phyloP scores from a whole-genome alignment of 2,888 invertebrate species.

The Rhyacophila evoluta region DNA sequence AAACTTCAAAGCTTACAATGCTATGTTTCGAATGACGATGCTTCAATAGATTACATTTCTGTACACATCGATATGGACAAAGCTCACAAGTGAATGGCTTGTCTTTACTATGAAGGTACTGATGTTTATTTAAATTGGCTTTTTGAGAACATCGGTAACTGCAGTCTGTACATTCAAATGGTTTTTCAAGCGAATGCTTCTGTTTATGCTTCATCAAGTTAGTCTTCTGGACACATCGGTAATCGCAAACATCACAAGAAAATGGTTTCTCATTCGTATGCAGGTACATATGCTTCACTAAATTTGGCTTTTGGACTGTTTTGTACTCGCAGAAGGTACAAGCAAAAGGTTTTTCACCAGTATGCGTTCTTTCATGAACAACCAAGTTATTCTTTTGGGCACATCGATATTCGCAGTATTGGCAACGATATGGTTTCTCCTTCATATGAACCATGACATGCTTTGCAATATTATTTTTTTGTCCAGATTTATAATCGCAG shows the following conservation, averaged over 20 bases:
- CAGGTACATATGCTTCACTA: slow-evolving; percentile 69
- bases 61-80: slow-evolving; percentile 65
- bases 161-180: slow-evolving; percentile 60
- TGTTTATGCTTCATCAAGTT: slow-evolving; percentile 68
- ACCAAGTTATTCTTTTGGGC: slow-evolving; percentile 69
- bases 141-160: slow-evolving; percentile 52
- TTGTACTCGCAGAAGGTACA: slow-evolving; percentile 68
- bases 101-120: slow-evolving; percentile 61
- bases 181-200: slow-evolving; percentile 65
- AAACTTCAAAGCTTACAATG: not conserved
- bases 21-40: slow-evolving; percentile 65
- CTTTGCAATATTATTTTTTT: slow-evolving; percentile 69
- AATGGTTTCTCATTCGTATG: slow-evolving; percentile 69
- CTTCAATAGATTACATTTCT: slow-evolving; percentile 67
- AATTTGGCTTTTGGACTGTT: slow-evolving; percentile 68
- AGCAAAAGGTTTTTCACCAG: slow-evolving; percentile 67
- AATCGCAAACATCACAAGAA: slow-evolving; percentile 66
- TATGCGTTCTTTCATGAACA: slow-evolving; percentile 68
- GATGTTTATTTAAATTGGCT: slow-evolving; percentile 62
- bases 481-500: slow-evolving; percentile 68
- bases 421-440: slow-evolving; percentile 67
- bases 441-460: slow-evolving; percentile 70
- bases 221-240: slow-evolving; percentile 68
- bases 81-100: slow-evolving; percentile 65
- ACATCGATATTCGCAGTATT: slow-evolving; percentile 68